Evolutionary conservation across 2,113 vertebrate species (phyloP), one percentile per base, ranked within the genome.

Genomic region (Montifringilla adamsi): DNA sequence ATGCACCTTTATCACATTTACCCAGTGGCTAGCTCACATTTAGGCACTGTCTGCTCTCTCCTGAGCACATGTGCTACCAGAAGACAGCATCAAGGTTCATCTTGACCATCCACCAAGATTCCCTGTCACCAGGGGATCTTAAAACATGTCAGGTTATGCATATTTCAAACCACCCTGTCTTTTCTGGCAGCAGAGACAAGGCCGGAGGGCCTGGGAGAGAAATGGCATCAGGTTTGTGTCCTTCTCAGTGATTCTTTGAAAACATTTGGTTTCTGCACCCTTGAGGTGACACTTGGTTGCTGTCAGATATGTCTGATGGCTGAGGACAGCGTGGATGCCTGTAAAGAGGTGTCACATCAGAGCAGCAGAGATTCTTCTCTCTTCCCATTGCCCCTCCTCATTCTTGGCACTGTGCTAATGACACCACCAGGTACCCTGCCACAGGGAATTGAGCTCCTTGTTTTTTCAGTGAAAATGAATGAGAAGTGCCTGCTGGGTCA

Each of bases 401-500:
- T 67, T 92, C 67, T 60, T n/a, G 0, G 52, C 39, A 19, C 85
- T 14, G 37, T 49, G 63, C 82, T 94, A 94, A 94, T 68, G 90
- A 84, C 90, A 90, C 79, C 31, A 0, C 60, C 92, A 81, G 90
- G 85, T 86, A 56, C 68, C 0, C 16, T 81, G 90, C 90, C 78
- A 67, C 35, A 67, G 92, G 84, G 93, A 78, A 92, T 41, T 8
- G 47, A 86, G 64, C 72, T 81, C 80, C 80, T 84, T 94, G 90
- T 92, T 96, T 96, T 90, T 84, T 49, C 59, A 69, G 90, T 74
- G 90, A 74, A 93, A 96, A 96, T 90, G 83, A 94, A 44, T 56
- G 76, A 95, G 59, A 90, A 81, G 68, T 92, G 53, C 85, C 93
- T 94, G 93, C 95, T 94, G 96, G 93, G 94, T 74, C 95, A 88